A percentile compares a stretch with the other conserved stretches of the same genome.
These are phyloP conservation scores for Drosophila bipectinata DNA, from an alignment of 1,140 invertebrate species.

Conservation along the genomic window DNA sequence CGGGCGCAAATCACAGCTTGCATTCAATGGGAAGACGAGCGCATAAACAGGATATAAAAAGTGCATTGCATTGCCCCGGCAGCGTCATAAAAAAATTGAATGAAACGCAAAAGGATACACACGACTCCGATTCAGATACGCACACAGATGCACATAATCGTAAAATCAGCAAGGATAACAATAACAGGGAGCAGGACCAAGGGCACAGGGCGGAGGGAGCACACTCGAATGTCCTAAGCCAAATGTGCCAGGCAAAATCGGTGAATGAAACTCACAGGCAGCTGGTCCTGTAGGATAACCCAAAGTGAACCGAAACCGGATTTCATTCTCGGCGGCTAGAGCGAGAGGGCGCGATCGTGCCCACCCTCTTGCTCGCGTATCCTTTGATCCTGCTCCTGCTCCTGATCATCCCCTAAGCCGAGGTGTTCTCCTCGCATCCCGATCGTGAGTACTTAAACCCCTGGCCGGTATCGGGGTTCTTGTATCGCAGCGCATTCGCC, in stretches of 20 bases:
- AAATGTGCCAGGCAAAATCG: slow-evolving; percentile 37
- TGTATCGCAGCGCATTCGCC: slow-evolving; percentile 63
- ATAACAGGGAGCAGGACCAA: slow-evolving; percentile 48
- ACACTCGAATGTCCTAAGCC: slow-evolving; percentile 57
- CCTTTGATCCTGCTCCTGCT: slow-evolving; percentile 61
- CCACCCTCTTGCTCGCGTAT: background rate
- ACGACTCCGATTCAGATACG: slow-evolving; percentile 35
- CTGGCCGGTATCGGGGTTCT: slow-evolving; percentile 57
- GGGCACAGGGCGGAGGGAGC: slow-evolving; percentile 3
- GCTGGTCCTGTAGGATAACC: slow-evolving; percentile 67
- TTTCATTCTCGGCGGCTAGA: slow-evolving; percentile 27
- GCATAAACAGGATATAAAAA: slow-evolving; percentile 82
- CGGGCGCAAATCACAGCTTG: slow-evolving; percentile 48
- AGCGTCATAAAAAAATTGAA: slow-evolving; percentile 50
- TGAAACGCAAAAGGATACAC: slow-evolving; percentile 54
- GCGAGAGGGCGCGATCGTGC: slow-evolving; percentile 40
- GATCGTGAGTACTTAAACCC: slow-evolving; percentile 73
- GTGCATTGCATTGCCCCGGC: slow-evolving; percentile 55
- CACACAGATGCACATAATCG: slow-evolving; percentile 49
- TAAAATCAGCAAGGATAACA: slow-evolving; percentile 76
- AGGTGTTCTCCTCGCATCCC: slow-evolving; percentile 30
- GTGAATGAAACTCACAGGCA: slow-evolving; percentile 63
- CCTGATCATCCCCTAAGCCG: slow-evolving; percentile 63
- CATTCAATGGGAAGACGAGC: slow-evolving; percentile 60
- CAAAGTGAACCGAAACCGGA: slow-evolving; percentile 66